phyloP scores from a whole-genome alignment of 2,113 vertebrate species.

The Brachyistius frenatus region DNA sequence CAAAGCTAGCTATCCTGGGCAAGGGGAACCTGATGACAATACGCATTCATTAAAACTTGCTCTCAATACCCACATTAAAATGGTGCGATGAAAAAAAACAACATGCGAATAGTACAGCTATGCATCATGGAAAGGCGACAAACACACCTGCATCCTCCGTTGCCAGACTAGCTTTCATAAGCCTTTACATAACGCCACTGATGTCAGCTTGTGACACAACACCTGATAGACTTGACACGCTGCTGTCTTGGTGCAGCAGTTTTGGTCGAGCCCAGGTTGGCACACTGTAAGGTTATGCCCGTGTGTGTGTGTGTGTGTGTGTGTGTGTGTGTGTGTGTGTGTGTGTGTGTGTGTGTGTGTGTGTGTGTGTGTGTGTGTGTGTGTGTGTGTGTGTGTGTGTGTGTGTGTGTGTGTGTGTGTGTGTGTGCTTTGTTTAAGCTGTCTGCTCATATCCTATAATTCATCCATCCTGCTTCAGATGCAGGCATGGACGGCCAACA shows the following conservation, averaged over 20 bases:
- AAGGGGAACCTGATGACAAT: constrained; percentile 18
- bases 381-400: no score
- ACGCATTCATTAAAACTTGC: constrained; percentile 9
- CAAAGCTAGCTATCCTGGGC: constrained; percentile 9
- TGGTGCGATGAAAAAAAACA: constrained; percentile 1
- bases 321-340: not conserved
- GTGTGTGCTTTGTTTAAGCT: constrained; percentile 18
- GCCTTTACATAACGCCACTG: constrained; percentile 60
- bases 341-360: not conserved
- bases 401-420: not conserved
- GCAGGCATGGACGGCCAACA: not conserved
- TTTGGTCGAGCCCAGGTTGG: constrained; percentile 15
- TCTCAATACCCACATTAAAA: not conserved
- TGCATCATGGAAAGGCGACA: constrained; percentile 17
- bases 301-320: no score
- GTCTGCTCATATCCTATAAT: constrained; percentile 15
- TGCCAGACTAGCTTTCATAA: constrained; percentile 52
- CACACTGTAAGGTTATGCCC: not conserved
- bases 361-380: not conserved
- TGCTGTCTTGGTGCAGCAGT: constrained; percentile 20
- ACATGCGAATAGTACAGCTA: not conserved
- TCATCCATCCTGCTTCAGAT: constrained; percentile 2
- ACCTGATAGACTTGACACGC: constrained; percentile 41
- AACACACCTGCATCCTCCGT: constrained; percentile 46
- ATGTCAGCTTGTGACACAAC: constrained; percentile 53